Percentiles rank a stretch among this genome's conserved stretches.
phyloP scores from a whole-genome alignment of 2,113 vertebrate species.

The Mystacornis crossleyi region DNA sequence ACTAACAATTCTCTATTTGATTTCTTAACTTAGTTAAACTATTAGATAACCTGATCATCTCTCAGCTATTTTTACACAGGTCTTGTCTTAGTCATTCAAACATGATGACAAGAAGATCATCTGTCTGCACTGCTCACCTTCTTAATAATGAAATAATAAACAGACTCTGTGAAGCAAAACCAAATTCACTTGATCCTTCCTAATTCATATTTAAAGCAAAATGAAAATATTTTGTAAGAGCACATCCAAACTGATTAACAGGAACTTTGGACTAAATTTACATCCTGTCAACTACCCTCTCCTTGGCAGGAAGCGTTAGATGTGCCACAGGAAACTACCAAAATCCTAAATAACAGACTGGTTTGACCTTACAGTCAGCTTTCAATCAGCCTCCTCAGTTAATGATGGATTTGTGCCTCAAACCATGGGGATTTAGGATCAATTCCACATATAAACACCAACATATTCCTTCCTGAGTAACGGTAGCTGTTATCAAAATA shows the following conservation, averaged over 20 bases:
- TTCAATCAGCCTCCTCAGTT: not conserved
- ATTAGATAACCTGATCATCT: not conserved
- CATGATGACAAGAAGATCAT: not conserved
- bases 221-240: not conserved
- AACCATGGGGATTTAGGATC: not conserved
- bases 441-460: not conserved
- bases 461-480: not conserved
- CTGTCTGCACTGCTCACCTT: not conserved
- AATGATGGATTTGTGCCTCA: not conserved
- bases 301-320: not conserved
- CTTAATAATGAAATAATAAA: not conserved
- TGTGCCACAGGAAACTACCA: not conserved
- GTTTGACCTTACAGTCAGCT: not conserved
- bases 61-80: not conserved
- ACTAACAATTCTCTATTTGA: not conserved
- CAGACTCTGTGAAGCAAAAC: not conserved
- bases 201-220: not conserved
- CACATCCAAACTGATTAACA: not conserved
- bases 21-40: not conserved
- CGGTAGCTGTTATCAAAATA: not conserved
- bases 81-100: not conserved
- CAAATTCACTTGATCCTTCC: not conserved
- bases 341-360: not conserved
- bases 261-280: not conserved
- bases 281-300: not conserved